These are phyloP conservation scores for Formica selysi DNA, from an alignment of 1,140 invertebrate species.

Conservation along the genomic window DNA sequence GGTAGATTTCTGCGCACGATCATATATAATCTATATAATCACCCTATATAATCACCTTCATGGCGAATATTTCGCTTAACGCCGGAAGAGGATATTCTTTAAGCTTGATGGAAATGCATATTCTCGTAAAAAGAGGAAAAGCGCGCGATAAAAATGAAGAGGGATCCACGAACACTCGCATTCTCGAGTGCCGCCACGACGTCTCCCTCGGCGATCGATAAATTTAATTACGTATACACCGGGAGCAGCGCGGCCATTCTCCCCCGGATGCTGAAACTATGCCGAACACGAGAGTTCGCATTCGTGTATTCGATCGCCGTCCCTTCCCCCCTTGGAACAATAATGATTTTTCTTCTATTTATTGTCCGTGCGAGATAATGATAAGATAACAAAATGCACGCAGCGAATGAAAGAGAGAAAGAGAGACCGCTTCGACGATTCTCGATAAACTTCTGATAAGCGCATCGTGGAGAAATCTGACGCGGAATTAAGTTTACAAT, in stretches of 20 bases:
- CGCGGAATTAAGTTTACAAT: background rate
- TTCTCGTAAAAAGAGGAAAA: constrained; percentile 26
- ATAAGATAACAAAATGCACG: constrained; percentile 66
- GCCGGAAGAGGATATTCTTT: background rate
- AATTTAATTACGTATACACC: constrained; percentile 62
- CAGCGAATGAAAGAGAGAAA: background rate
- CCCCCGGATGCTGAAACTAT: constrained; percentile 2
- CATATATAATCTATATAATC: background rate
- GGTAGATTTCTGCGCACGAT: too few relatives aligned
- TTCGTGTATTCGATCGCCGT: background rate
- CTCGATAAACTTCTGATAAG: background rate
- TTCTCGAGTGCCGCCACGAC: constrained; percentile 35
- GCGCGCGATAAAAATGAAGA: constrained; percentile 38
- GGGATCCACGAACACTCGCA: constrained; percentile 27
- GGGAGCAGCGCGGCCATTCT: constrained; percentile 2
- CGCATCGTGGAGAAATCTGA: background rate
- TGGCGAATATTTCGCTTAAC: constrained; percentile 12
- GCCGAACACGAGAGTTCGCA: background rate
- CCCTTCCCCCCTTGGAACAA: background rate
- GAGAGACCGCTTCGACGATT: background rate
- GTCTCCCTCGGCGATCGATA: constrained; percentile 56
- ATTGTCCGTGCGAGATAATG: constrained; percentile 24
- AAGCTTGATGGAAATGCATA: constrained; percentile 21
- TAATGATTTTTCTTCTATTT: constrained; percentile 26
- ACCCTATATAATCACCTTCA: constrained; percentile 15